These are phyloP conservation scores for Dicyrtomina minuta DNA, from an alignment of 2,888 invertebrate species.

Conservation along the genomic window DNA sequence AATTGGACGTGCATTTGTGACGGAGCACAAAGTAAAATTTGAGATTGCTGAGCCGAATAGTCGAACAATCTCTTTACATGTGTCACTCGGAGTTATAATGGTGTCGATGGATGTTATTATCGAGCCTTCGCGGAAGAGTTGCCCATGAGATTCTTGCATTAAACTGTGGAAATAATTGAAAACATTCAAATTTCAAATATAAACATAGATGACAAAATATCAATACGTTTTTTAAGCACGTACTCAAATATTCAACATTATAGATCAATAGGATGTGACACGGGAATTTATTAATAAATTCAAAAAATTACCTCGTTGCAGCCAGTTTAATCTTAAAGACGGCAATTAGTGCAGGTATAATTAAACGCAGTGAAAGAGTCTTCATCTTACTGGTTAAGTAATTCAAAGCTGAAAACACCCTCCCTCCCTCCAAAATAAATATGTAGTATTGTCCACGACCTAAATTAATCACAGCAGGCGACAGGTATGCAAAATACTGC, in stretches of 20 bases:
- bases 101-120: conserved; percentile 38
- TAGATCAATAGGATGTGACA: not conserved
- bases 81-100: conserved; percentile 47
- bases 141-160: conserved; percentile 1
- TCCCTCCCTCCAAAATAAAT: too few species aligned
- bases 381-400: too few species aligned
- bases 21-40: conserved; percentile 65
- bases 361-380: too few species aligned
- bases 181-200: too few species aligned
- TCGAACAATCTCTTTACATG: conserved; percentile 48
- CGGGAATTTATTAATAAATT: not conserved
- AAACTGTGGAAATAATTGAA: too few species aligned
- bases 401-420: too few species aligned
- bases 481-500: too few species aligned
- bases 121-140: not conserved
- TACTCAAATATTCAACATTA: not conserved
- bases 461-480: too few species aligned
- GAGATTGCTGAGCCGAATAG: conserved; percentile 63
- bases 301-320: not conserved
- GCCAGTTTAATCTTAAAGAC: too few species aligned
- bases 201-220: not conserved
- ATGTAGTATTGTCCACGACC: too few species aligned
- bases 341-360: too few species aligned
- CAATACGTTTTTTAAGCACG: not conserved
- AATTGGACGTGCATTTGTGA: conserved; percentile 65